A percentile compares a stretch with the other conserved stretches of the same genome.
Conservation (phyloP, 1,140 invertebrate species). For the Heliothis virescens region DNA sequence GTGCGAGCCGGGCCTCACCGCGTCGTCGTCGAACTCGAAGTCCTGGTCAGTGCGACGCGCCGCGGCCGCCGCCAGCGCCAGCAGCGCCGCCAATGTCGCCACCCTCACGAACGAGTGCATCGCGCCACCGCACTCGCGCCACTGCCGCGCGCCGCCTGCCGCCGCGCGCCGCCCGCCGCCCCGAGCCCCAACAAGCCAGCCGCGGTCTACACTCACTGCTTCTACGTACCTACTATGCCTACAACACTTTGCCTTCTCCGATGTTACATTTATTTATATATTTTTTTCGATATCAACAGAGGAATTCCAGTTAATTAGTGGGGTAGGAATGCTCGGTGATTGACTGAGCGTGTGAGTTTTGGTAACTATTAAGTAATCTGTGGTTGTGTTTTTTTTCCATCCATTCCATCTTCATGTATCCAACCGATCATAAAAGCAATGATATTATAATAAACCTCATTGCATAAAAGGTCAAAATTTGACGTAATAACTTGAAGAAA, state of each 20-base stretch:
- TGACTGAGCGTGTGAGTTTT: no score
- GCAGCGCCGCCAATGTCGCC: slow-evolving; percentile 53
- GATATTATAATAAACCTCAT: no score
- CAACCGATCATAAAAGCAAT: no score
- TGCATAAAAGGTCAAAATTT: no score
- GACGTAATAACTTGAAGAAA: no score
- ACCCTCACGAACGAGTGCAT: slow-evolving; percentile 53
- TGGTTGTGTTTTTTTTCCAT: no score
- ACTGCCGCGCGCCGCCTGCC: slow-evolving; percentile 51
- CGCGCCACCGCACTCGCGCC: slow-evolving; percentile 41
- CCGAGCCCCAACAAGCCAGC: slow-evolving; percentile 10
- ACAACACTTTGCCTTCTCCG: not conserved
- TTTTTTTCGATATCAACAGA: no score
- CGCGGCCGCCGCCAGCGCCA: slow-evolving; percentile 57
- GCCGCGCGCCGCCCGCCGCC: slow-evolving; percentile 51
- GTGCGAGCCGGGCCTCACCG: slow-evolving; percentile 56
- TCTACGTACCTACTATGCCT: not conserved
- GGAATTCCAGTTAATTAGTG: no score
- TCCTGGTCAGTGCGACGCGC: slow-evolving; percentile 70
- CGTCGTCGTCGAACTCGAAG: slow-evolving; percentile 81
- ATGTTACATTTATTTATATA: no score
- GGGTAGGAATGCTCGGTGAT: no score
- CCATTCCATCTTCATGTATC: no score
- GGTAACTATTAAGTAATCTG: no score
- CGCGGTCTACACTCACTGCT: slow-evolving; percentile 43